Evolutionary conservation across 1,140 invertebrate genomes (phyloP).

Genomic region (Ceratoteleas bidentatus): DNA sequence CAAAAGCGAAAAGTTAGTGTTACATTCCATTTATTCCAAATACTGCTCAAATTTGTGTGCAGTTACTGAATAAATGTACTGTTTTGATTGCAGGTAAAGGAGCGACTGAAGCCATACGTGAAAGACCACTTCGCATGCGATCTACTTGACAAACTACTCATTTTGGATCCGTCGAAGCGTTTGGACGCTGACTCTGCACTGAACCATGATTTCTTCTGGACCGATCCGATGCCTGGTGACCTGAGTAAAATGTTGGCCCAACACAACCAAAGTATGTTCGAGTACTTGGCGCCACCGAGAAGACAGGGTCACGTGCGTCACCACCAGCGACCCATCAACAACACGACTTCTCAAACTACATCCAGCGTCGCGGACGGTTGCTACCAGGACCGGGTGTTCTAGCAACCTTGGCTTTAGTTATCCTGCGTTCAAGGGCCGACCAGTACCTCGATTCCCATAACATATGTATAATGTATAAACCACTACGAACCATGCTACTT

Average conservation of each 20-base stretch:
- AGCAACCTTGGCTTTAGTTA: constrained; percentile 69
- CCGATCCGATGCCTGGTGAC: constrained; percentile 96
- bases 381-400: constrained; percentile 90
- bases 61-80: too few species aligned
- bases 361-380: constrained; percentile 84
- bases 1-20: constrained; percentile 89
- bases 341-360: constrained; percentile 81
- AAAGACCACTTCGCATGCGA: constrained; percentile 96
- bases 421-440: background rate
- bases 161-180: constrained; percentile 95
- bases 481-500: constrained; percentile 7
- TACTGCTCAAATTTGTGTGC: too few species aligned
- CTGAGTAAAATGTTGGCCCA: constrained; percentile 96
- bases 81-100: constrained; percentile 86
- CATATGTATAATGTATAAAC: background rate
- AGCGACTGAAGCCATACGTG: constrained; percentile 94
- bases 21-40: too few species aligned
- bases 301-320: constrained; percentile 86
- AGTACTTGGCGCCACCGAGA: constrained; percentile 93
- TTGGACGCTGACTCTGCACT: constrained; percentile 95
- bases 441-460: background rate
- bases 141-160: constrained; percentile 95
- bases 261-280: constrained; percentile 97
- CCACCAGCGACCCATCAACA: constrained; percentile 84
- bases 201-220: constrained; percentile 99